Evolutionary conservation across 2,888 invertebrate genomes (phyloP).

Genomic region (Idaea straminata): DNA sequence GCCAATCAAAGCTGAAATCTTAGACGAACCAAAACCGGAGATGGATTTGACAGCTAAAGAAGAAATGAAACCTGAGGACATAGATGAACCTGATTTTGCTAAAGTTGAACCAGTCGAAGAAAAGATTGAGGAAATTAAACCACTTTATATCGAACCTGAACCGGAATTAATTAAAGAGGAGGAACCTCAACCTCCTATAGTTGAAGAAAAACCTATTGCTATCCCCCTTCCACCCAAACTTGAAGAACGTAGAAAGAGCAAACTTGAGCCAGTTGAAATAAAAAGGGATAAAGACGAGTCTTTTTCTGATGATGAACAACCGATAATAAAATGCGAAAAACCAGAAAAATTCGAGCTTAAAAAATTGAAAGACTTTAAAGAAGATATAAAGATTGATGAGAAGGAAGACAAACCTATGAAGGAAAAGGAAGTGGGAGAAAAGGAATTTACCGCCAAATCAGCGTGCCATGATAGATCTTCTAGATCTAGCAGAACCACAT

Average conservation of each 20-base stretch:
- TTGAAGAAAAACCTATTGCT: constrained; percentile 13
- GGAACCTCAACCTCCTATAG: constrained; percentile 11
- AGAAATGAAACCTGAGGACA: constrained; percentile 64
- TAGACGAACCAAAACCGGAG: constrained; percentile 54
- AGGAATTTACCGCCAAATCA: constrained; percentile 63
- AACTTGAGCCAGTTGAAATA: constrained; percentile 32
- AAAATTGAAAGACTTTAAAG: constrained; percentile 39
- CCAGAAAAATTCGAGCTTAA: constrained; percentile 35
- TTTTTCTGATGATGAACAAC: constrained; percentile 46
- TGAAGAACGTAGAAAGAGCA: constrained; percentile 24
- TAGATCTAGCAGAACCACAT: constrained; percentile 56
- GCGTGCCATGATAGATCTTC: constrained; percentile 72
- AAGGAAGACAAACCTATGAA: constrained; percentile 53
- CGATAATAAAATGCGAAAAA: constrained; percentile 28
- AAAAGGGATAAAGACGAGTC: constrained; percentile 40
- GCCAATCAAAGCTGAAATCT: constrained; percentile 51
- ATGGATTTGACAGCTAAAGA: constrained; percentile 70
- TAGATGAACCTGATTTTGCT: constrained; percentile 64
- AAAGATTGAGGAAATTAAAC: constrained; percentile 32
- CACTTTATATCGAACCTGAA: constrained; percentile 22
- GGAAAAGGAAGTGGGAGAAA: constrained; percentile 23
- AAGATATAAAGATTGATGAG: constrained; percentile 22
- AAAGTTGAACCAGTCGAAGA: constrained; percentile 48
- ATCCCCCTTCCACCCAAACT: constrained; percentile 14
- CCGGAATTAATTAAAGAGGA: constrained; percentile 18